Conservation (phyloP, 2,888 invertebrate species). For the Biston betularia region DNA sequence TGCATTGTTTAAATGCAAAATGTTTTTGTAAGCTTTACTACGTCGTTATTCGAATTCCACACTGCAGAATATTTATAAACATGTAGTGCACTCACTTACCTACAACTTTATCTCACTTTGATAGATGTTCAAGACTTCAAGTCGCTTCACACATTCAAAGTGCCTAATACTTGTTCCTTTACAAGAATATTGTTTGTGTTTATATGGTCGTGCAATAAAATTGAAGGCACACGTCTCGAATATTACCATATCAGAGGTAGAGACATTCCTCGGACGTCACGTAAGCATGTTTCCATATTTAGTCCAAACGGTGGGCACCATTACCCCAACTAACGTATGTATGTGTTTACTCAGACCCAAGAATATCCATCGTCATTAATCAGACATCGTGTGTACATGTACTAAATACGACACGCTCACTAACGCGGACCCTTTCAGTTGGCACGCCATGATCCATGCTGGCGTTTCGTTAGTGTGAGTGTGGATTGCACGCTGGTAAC, state of each 20-base stretch:
- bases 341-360: slow-evolving; percentile 43
- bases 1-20: not conserved
- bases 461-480: slow-evolving; percentile 41
- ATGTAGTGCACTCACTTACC: not conserved
- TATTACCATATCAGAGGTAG: slow-evolving; percentile 42
- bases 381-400: slow-evolving; percentile 49
- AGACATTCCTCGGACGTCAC: slow-evolving; percentile 61
- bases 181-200: not conserved
- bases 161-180: not conserved
- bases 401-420: slow-evolving; percentile 50
- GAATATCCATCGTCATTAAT: slow-evolving; percentile 61
- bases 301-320: slow-evolving; percentile 58
- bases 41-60: not conserved
- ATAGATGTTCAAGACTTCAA: not conserved
- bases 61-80: not conserved
- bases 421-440: slow-evolving; percentile 54
- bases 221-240: slow-evolving; percentile 28
- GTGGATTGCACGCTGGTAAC: slow-evolving; percentile 44
- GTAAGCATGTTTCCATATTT: slow-evolving; percentile 69
- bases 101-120: not conserved
- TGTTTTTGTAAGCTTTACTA: not conserved
- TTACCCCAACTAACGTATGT: slow-evolving; percentile 29
- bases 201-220: slow-evolving; percentile 1
- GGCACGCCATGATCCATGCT: slow-evolving; percentile 47
- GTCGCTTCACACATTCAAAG: not conserved